Percentiles rank a stretch among this genome's conserved stretches.
Evolutionary conservation across 2,888 invertebrate species (phyloP).

Genomic region (Spialia ferax): DNA sequence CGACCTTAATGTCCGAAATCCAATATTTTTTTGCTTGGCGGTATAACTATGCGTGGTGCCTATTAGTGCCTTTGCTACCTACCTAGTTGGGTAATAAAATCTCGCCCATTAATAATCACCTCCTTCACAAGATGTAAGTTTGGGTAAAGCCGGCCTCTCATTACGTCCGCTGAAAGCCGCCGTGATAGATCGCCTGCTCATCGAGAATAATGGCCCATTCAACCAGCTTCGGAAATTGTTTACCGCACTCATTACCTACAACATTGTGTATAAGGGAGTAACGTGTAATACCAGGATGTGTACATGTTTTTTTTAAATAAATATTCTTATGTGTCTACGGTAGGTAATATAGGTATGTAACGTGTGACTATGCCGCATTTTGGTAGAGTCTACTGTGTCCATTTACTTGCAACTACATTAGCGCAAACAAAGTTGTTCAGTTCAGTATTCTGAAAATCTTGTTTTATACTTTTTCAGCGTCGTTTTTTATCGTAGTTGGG

Average conservation of each 20-base stretch:
- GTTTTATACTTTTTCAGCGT: no score
- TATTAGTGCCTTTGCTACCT: not conserved
- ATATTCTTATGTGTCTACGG: no score
- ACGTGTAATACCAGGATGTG: not conserved
- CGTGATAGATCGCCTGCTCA: constrained; percentile 75
- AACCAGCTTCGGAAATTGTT: constrained; percentile 62
- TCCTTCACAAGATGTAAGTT: constrained; percentile 44
- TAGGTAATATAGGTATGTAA: no score
- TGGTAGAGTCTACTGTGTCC: no score
- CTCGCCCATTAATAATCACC: constrained; percentile 2
- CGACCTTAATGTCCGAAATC: not conserved
- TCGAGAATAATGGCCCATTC: constrained; percentile 73
- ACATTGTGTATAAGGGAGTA: constrained; percentile 43
- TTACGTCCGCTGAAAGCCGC: constrained; percentile 67
- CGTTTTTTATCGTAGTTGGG: no score
- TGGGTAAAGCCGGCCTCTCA: constrained; percentile 57
- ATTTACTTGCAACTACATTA: no score
- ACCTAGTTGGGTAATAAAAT: not conserved
- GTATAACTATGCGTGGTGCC: not conserved
- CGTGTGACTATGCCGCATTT: no score
- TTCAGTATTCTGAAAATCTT: no score
- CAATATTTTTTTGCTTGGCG: not conserved
- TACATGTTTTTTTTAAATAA: no score
- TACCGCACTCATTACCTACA: constrained; percentile 57
- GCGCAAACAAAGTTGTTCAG: no score